Conservation (phyloP, 2,888 invertebrate species). For the Phengaris arion region DNA sequence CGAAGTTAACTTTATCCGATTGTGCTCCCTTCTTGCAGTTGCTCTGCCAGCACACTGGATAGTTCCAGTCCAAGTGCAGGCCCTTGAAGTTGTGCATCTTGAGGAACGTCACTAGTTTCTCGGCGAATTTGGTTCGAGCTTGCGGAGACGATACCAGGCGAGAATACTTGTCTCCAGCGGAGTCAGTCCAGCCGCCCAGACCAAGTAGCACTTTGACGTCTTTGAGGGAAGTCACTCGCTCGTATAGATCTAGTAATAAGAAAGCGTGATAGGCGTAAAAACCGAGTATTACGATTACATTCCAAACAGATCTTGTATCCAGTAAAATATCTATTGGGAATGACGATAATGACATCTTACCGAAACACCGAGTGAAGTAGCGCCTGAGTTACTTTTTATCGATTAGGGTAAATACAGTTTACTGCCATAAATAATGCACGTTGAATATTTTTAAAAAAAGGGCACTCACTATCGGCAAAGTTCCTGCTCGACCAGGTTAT, state of each 20-base stretch:
- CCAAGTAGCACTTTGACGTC: slow-evolving; percentile 86
- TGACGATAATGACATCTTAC: too few species aligned
- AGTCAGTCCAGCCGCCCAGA: slow-evolving; percentile 97
- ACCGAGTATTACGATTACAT: background rate
- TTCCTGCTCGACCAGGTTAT: too few species aligned
- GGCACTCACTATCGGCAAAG: too few species aligned
- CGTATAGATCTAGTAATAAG: slow-evolving; percentile 84
- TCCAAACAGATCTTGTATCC: too few species aligned
- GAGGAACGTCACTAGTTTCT: slow-evolving; percentile 85
- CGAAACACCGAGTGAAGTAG: too few species aligned
- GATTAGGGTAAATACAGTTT: too few species aligned
- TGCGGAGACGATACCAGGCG: slow-evolving; percentile 84
- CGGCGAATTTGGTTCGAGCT: slow-evolving; percentile 84
- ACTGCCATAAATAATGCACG: too few species aligned
- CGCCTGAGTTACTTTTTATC: too few species aligned
- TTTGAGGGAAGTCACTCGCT: slow-evolving; percentile 84
- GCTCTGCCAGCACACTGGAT: slow-evolving; percentile 96
- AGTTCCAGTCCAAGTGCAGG: slow-evolving; percentile 96
- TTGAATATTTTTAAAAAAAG: too few species aligned
- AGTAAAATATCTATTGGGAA: too few species aligned
- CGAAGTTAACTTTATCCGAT: slow-evolving; percentile 88
- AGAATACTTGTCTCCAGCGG: slow-evolving; percentile 92
- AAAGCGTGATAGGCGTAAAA: background rate
- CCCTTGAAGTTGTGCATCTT: slow-evolving; percentile 89
- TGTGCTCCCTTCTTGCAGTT: slow-evolving; percentile 90